Percentiles rank a stretch among this genome's conserved stretches.
These are phyloP conservation scores for Drosophila nikananu DNA, from an alignment of 1,140 invertebrate species.

Conservation along the genomic window DNA sequence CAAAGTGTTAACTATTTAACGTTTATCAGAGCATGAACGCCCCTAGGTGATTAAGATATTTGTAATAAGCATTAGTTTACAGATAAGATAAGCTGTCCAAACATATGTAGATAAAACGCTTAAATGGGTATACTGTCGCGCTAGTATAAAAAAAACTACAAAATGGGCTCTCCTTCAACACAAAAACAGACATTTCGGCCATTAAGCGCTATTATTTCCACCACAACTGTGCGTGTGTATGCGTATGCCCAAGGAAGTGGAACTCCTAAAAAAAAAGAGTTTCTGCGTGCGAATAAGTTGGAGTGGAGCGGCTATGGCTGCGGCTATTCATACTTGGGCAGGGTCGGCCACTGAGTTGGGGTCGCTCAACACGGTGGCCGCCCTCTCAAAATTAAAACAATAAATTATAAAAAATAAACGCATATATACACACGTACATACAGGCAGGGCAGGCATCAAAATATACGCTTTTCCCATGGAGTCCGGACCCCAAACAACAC, in stretches of 20 bases:
- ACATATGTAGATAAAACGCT: conserved; percentile 29
- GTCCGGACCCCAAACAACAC: conserved; percentile 37
- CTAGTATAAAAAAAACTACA: background rate
- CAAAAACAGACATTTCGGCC: conserved; percentile 10
- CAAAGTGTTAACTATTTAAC: background rate
- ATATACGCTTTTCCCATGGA: conserved; percentile 52
- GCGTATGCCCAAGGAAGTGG: conserved; percentile 28
- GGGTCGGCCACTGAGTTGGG: conserved; percentile 15
- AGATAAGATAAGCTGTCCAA: conserved; percentile 34
- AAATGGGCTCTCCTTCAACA: conserved; percentile 13
- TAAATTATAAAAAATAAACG: conserved; percentile 71
- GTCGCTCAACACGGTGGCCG: conserved; percentile 43
- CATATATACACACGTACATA: conserved; percentile 32
- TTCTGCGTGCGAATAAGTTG: conserved; percentile 25
- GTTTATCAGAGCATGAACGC: conserved; percentile 16
- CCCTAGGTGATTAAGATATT: conserved; percentile 13
- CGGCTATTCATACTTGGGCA: conserved; percentile 26
- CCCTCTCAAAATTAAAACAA: conserved; percentile 74
- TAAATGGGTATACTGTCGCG: conserved; percentile 10
- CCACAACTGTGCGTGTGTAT: conserved; percentile 35
- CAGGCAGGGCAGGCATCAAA: conserved; percentile 36
- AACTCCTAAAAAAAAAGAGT: conserved; percentile 27
- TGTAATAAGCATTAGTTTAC: conserved; percentile 28
- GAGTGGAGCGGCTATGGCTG: conserved; percentile 13
- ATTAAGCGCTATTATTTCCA: conserved; percentile 35